Percentiles rank a stretch among this genome's conserved stretches.
These are phyloP conservation scores for Sinohyriopsis cumingii DNA, from an alignment of 2,888 invertebrate genomes.

Conservation along the genomic window DNA sequence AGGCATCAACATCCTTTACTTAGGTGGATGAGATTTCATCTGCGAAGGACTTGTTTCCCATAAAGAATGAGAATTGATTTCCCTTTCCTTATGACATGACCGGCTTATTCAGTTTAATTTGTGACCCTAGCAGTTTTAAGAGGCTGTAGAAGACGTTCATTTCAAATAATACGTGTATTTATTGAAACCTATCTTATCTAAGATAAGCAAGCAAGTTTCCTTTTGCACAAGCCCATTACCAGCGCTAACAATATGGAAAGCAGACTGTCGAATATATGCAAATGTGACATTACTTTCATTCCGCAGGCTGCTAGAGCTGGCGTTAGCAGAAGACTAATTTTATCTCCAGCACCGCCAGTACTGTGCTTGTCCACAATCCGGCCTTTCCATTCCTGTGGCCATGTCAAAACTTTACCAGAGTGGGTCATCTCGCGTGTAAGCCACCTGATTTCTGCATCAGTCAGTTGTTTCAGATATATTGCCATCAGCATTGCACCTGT, in stretches of 20 bases:
- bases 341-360: constrained; percentile 77
- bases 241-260: too few relatives aligned
- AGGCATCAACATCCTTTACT: too few relatives aligned
- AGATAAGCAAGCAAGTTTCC: too few relatives aligned
- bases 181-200: too few relatives aligned
- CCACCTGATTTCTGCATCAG: constrained; percentile 46
- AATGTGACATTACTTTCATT: constrained; percentile 63
- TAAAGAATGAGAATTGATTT: too few relatives aligned
- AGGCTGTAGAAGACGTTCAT: background rate
- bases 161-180: too few relatives aligned
- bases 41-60: too few relatives aligned
- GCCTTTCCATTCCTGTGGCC: constrained; percentile 54
- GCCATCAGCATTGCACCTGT: constrained; percentile 57
- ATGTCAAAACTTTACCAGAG: constrained; percentile 69
- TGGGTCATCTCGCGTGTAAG: constrained; percentile 73
- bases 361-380: constrained; percentile 76
- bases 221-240: too few relatives aligned
- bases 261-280: too few relatives aligned
- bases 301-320: constrained; percentile 75
- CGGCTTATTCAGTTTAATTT: background rate
- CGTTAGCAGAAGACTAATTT: constrained; percentile 74
- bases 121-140: too few relatives aligned
- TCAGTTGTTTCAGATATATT: constrained; percentile 21
- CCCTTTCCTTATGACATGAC: too few relatives aligned
- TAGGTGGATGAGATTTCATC: too few relatives aligned